Evolutionary conservation across 2,113 vertebrate genomes (phyloP), one percentile per base, ranked within the genome.

Genomic region (Penelope pileata): DNA sequence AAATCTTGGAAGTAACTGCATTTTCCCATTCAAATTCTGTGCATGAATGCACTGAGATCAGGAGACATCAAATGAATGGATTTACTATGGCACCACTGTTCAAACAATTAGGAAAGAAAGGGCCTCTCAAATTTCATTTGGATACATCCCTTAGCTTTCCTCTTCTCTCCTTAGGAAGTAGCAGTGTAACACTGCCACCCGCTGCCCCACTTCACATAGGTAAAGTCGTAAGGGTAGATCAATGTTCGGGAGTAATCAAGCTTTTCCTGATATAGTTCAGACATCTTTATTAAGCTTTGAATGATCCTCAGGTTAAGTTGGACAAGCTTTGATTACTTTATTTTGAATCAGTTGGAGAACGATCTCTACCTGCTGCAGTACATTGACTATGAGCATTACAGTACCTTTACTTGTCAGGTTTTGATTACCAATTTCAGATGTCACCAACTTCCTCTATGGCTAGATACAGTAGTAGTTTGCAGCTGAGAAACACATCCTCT

Each of bases 101-200:
- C 58, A 75, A 88, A 93, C 29, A 24, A 50, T 84, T 24, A 36
- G 34, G 66, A 91, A 92, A 72, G 38, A 84, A 83, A 6, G 24
- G 29, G 16, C 21, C 70, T 79, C 54, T 88, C 45, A 62, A 53
- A 68, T 50, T 84, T 76, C 53, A 81, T 91, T 95, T 85, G 70
- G 54, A 54, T 24, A 40, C 45, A 50, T 76, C 34, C 15, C 6
- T 54, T 91, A 70, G 62, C 36, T 17, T 88, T 68, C 36, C 8
- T 16, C 4, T 83, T 69, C 50, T 51, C 53, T 84, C 24, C 47
- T 78, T 58, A 42, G 66, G 90, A 93, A 96, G 72, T 34, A 73
- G 67, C 68, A 92, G 94, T 0, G 30, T 91, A 96, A 97, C 68
- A 96, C 88, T 94, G 95, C 93, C 93, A 96, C 91, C 94, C 96